Evolutionary conservation across 1,140 invertebrate species (phyloP).

Genomic region (Hyposmocoma kahamanoa): DNA sequence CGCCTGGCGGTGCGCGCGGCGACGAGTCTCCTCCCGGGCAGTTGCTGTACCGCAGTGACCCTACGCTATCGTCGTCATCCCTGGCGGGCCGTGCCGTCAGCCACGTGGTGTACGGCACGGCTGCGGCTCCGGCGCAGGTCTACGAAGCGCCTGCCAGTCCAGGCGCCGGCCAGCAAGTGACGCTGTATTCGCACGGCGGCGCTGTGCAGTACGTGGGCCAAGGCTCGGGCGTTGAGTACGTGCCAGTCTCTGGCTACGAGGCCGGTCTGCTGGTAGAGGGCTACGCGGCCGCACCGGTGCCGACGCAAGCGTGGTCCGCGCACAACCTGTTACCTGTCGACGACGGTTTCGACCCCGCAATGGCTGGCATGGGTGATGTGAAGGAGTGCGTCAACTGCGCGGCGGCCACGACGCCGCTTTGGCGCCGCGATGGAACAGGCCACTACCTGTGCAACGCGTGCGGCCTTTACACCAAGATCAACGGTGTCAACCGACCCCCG

Average conservation of each 20-base stretch:
- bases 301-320: conserved; percentile 46
- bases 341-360: conserved; percentile 57
- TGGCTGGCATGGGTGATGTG: conserved; percentile 74
- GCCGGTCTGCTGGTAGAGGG: conserved; percentile 56
- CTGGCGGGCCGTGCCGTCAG: conserved; percentile 50
- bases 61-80: conserved; percentile 74
- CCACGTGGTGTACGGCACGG: conserved; percentile 60
- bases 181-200: conserved; percentile 71
- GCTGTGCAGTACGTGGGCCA: conserved; percentile 64
- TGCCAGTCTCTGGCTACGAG: conserved; percentile 58
- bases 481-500: conserved; percentile 88
- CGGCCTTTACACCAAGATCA: conserved; percentile 87
- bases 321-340: conserved; percentile 61
- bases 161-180: conserved; percentile 66
- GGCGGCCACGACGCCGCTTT: conserved; percentile 87
- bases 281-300: conserved; percentile 50
- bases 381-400: conserved; percentile 95
- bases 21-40: conserved; percentile 64
- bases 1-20: conserved; percentile 32
- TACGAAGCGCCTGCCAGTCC: conserved; percentile 76
- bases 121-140: conserved; percentile 50
- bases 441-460: conserved; percentile 95
- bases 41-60: conserved; percentile 74
- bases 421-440: conserved; percentile 90
- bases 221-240: conserved; percentile 53